Base-by-base conservation (phyloP, 2,888 invertebrate genomes). In the Diachrysia chrysitis region DNA sequence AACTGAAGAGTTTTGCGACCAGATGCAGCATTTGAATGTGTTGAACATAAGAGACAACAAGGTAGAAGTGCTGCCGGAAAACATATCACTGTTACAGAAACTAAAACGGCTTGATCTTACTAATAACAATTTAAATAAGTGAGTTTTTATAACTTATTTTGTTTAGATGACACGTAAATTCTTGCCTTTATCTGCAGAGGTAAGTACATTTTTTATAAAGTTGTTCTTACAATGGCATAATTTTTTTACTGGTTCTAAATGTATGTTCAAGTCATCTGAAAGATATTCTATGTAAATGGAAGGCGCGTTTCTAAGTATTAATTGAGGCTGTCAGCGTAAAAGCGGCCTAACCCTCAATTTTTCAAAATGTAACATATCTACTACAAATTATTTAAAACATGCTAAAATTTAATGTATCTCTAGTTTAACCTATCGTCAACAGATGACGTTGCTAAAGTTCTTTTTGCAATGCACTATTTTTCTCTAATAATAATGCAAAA, bases 31-130 rank as follows among this genome's bases (percentile, higher is more conserved):
- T 83, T 91, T 98, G 68, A 97, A 96, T 90, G 96, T 97, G 58
- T 93, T 99, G 67, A 98, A 98, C 89, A 93, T 99, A 66, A 96
- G 98, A 64, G 98, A 98, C 87, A 99, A 99, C 91, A 97, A 98
- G 91, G 95, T 99, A 55, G 96, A 96, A 83, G 89, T 94, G 69
- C 89, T 99, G 69, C 98, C 99, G 0, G 97, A 98, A 74, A 97
- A 98, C 89, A 96, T 98, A 82, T 96, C 97, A 16, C 92, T 97
- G 71, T 90, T 98, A 63, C 96, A 97, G 82, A 97, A 97, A 81
- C 93, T 99, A 56, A 97, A 98, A 83, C 96, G 98, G 78, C 96
- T 99, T 58, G 98, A 99, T 93, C 91, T 99, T 65, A 97, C 98
- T 12, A 98, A 98, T 90, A 99, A 99, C 88, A 96, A 96, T 81